Conservation (phyloP, 64 coral and sea anemone genomes). For the Stylophora pistillata region DNA sequence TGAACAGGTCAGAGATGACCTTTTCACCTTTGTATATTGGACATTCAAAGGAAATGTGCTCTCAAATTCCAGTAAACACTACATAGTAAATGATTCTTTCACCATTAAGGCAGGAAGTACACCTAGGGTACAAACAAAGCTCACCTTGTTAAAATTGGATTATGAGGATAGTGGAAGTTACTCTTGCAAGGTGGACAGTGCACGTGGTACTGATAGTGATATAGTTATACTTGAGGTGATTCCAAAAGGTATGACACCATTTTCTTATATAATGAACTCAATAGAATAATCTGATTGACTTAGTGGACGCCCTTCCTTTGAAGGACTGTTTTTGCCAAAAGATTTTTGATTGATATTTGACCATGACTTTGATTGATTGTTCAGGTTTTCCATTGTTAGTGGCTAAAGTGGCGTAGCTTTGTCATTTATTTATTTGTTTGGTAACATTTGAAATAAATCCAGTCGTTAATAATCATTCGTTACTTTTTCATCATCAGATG, state of each 20-base stretch:
- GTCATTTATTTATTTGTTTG: too few species aligned
- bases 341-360: too few species aligned
- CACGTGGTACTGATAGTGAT: not conserved
- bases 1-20: not conserved
- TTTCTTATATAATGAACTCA: too few species aligned
- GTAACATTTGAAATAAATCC: too few species aligned
- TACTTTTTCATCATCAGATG: not conserved
- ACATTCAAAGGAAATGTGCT: not conserved
- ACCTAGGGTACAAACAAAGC: not conserved
- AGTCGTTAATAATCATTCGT: not conserved
- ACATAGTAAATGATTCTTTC: not conserved
- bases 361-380: too few species aligned
- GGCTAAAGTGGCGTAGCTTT: too few species aligned
- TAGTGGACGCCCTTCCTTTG: too few species aligned
- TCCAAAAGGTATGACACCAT: not conserved
- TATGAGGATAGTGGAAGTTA: slow-evolving; percentile 10
- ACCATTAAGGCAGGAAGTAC: not conserved
- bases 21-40: not conserved
- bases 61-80: not conserved
- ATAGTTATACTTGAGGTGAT: not conserved
- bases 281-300: too few species aligned
- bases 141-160: not conserved
- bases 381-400: too few species aligned
- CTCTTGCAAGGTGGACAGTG: not conserved
- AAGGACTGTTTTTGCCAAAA: too few species aligned